A percentile compares a stretch with the other conserved stretches of the same genome.
Conservation (phyloP, 2,888 invertebrate genomes). For the Leptinotarsa rubiginosa region DNA sequence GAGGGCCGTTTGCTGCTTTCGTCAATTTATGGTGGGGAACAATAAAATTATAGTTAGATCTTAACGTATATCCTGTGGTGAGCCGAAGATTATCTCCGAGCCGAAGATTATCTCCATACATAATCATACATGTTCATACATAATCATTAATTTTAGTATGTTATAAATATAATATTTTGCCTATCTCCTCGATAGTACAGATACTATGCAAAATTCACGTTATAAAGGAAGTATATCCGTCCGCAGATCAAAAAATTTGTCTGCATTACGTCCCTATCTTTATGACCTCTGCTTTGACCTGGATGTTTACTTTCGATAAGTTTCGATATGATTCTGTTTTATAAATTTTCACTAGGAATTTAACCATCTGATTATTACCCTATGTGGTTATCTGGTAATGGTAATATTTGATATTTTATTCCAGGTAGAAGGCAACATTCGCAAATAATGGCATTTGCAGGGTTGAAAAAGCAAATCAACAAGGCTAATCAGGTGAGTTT, state of each 20-base stretch:
- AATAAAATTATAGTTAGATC: too few relatives aligned
- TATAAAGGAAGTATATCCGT: conserved; percentile 5
- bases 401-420: conserved; percentile 32
- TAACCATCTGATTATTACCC: not conserved
- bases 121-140: too few relatives aligned
- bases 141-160: too few relatives aligned
- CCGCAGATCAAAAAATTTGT: not conserved
- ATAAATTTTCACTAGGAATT: not conserved
- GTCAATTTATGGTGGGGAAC: too few relatives aligned
- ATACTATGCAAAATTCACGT: not conserved
- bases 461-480: conserved; percentile 98
- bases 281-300: conserved; percentile 3
- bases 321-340: not conserved
- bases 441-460: conserved; percentile 94
- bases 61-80: too few relatives aligned
- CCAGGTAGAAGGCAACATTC: conserved; percentile 49
- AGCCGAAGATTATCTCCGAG: too few relatives aligned
- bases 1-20: too few relatives aligned
- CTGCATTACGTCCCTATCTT: not conserved
- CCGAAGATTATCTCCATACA: too few relatives aligned
- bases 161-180: too few relatives aligned
- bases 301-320: not conserved
- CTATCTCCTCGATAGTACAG: too few relatives aligned
- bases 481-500: conserved; percentile 96
- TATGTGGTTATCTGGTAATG: not conserved